Percentiles rank a stretch among this genome's conserved stretches.
These are phyloP conservation scores for Halcyon smyrnensis DNA, from an alignment of 2,797 vertebrate species.

Conservation along the genomic window DNA sequence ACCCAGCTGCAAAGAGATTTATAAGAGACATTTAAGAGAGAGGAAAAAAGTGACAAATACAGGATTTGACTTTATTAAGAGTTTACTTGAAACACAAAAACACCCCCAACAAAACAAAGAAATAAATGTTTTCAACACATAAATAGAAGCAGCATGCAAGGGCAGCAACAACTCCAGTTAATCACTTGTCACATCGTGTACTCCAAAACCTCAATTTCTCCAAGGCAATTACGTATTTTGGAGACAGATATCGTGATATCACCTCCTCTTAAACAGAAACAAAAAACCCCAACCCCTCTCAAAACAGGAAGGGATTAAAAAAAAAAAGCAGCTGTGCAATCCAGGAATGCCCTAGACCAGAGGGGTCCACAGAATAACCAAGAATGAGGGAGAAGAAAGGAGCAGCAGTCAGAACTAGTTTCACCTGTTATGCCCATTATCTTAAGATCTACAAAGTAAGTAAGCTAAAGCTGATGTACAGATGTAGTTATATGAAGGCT, in stretches of 20 bases:
- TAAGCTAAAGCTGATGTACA: background rate
- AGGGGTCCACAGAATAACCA: background rate
- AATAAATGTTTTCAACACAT: background rate
- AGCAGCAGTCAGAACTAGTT: background rate
- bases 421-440: background rate
- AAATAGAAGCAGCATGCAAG: background rate
- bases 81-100: background rate
- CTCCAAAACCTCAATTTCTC: conserved; percentile 4
- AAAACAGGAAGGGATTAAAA: background rate
- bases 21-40: background rate
- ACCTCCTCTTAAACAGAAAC: background rate
- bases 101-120: background rate
- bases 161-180: background rate
- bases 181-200: background rate
- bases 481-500: background rate
- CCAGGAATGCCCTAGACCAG: background rate
- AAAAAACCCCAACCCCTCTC: fast-evolving
- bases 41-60: background rate
- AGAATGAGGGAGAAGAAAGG: background rate
- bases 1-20: conserved; percentile 83
- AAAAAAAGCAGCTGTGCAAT: background rate
- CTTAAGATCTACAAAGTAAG: background rate
- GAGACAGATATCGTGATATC: background rate
- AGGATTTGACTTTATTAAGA: background rate
- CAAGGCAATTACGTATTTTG: background rate